These are phyloP conservation scores for Pipistrellus pygmaeus DNA, from an alignment of 2,797 vertebrate genomes.

Conservation along the genomic window DNA sequence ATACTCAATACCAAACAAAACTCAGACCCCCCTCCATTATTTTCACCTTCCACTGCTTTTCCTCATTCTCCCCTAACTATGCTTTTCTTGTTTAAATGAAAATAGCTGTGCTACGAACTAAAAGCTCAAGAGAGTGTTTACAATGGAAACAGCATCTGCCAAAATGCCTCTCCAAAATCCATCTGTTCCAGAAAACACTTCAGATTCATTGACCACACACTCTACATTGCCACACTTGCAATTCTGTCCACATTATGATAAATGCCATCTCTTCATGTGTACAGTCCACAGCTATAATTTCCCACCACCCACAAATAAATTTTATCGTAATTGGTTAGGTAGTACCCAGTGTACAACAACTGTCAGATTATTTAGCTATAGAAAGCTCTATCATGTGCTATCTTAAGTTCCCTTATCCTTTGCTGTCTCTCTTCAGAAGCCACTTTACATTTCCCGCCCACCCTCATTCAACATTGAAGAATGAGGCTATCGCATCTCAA, in stretches of 20 bases:
- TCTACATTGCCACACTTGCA: background rate
- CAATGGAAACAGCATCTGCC: constrained; percentile 1
- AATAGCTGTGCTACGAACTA: background rate
- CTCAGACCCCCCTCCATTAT: background rate
- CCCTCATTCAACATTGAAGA: background rate
- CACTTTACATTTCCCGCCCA: background rate
- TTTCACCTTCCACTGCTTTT: background rate
- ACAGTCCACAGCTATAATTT: background rate
- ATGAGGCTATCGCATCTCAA: background rate
- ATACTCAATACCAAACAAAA: constrained; percentile 5
- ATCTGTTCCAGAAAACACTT: constrained; percentile 35
- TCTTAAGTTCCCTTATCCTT: background rate
- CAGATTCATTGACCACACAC: constrained; percentile 8
- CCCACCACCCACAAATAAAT: background rate
- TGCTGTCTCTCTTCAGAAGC: background rate
- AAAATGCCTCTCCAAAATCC: constrained; percentile 1
- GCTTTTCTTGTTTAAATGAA: constrained; percentile 25
- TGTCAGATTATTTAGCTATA: background rate
- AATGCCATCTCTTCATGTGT: background rate
- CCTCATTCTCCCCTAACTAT: background rate
- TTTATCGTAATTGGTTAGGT: background rate
- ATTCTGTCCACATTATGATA: background rate
- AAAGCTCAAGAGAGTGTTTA: background rate
- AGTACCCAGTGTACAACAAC: background rate
- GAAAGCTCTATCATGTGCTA: background rate